These are phyloP conservation scores for Pimephales promelas DNA, from an alignment of 2,113 vertebrate species.

Conservation along the genomic window DNA sequence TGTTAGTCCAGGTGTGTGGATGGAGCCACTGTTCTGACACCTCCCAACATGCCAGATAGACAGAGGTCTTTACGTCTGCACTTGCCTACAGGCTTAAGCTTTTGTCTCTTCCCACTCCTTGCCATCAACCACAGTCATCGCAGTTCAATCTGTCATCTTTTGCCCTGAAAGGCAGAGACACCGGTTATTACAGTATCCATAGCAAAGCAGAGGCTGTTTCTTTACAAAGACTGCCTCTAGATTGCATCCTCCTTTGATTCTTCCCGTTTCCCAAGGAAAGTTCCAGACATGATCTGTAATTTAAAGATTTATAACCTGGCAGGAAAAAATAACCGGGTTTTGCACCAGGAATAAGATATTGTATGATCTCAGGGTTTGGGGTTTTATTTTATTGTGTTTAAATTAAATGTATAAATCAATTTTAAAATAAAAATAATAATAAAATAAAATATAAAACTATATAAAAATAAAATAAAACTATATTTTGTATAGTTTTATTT, in stretches of 20 bases:
- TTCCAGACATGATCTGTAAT: conserved; percentile 43
- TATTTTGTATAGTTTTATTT: too few species aligned
- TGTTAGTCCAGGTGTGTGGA: conserved; percentile 66
- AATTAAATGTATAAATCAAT: too few species aligned
- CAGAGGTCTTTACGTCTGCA: conserved; percentile 38
- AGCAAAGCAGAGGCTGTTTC: conserved; percentile 40
- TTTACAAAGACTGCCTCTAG: conserved; percentile 21
- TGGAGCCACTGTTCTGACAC: conserved; percentile 51
- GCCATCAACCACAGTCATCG: conserved; percentile 35
- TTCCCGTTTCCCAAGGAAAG: conserved; percentile 9
- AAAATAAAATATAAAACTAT: too few species aligned
- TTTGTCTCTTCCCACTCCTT: conserved; percentile 54
- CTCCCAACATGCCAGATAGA: conserved; percentile 57
- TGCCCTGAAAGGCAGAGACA: conserved; percentile 36
- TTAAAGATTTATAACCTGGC: conserved; percentile 31
- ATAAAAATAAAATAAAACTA: too few species aligned
- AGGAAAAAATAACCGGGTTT: background rate
- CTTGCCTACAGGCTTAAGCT: conserved; percentile 46
- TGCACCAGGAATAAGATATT: background rate
- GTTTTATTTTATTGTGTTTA: too few species aligned
- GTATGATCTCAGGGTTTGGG: background rate
- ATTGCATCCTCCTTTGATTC: conserved; percentile 42
- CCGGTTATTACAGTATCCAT: conserved; percentile 49
- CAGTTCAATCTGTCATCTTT: conserved; percentile 52
- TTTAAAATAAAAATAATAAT: too few species aligned